Conservation (phyloP, 2,888 invertebrate species). For the Megalurothrips usitatus region DNA sequence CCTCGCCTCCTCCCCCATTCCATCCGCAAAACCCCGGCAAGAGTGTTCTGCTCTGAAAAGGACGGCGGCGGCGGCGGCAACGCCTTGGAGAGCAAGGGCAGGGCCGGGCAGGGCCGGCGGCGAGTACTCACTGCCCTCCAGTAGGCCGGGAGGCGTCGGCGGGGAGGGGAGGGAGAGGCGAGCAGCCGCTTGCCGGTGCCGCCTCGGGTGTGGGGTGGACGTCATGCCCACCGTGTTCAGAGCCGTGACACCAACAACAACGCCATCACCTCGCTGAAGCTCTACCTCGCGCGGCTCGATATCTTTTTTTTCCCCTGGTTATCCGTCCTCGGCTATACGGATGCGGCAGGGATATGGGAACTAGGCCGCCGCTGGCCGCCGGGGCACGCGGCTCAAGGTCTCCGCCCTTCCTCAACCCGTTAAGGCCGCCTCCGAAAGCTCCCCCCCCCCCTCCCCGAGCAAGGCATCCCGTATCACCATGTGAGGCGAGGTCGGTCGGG, state of each 20-base stretch:
- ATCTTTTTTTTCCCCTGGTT: too few relatives aligned
- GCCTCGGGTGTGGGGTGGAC: too few relatives aligned
- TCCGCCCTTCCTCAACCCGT: background rate
- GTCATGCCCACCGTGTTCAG: background rate
- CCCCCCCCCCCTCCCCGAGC: background rate
- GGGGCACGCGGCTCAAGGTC: background rate
- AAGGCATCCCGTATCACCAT: background rate
- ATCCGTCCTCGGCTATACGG: too few relatives aligned
- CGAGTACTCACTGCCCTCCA: too few relatives aligned
- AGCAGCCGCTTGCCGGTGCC: background rate
- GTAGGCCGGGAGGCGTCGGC: background rate
- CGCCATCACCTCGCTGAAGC: too few relatives aligned
- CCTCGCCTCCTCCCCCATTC: too few relatives aligned
- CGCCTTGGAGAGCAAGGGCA: background rate
- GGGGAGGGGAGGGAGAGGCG: background rate
- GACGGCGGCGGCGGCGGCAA: background rate
- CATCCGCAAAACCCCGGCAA: background rate
- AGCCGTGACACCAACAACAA: background rate
- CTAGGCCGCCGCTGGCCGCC: too few relatives aligned
- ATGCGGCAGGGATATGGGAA: too few relatives aligned
- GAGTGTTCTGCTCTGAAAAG: conserved; percentile 6
- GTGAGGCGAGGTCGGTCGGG: too few relatives aligned
- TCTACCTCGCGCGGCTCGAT: too few relatives aligned
- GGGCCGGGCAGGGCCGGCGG: background rate
- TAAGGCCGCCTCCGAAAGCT: background rate